These are phyloP conservation scores for zebrafish (Danio rerio) DNA, from an alignment of 2,113 vertebrate species.

Conservation along the genomic window GRCz12tu NC_133187.1:28215501-28216000, in stretches of 20 bases:
- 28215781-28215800: conserved; percentile 30
- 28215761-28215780: conserved; percentile 39
- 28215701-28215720: conserved; percentile 16
- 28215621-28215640: neutral
- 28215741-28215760: conserved; percentile 16
- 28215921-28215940: neutral
- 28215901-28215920: neutral
- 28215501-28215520: conserved; percentile 40
- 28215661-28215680: neutral
- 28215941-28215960: neutral
- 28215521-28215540: conserved; percentile 47
- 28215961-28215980: neutral
- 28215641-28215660: neutral
- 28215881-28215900: neutral
- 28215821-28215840: conserved; percentile 2
- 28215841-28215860: conserved; percentile 14
- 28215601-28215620: neutral
- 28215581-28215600: neutral
- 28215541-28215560: neutral
- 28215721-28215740: neutral
- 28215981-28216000: neutral
- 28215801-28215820: neutral
- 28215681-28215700: conserved; percentile 8
- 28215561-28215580: neutral
- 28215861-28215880: conserved; percentile 15